A percentile compares a stretch with the other conserved stretches of the same genome.
Evolutionary conservation across 2,888 invertebrate species (phyloP).

Genomic region (Heteromyza rotundicornis): DNA sequence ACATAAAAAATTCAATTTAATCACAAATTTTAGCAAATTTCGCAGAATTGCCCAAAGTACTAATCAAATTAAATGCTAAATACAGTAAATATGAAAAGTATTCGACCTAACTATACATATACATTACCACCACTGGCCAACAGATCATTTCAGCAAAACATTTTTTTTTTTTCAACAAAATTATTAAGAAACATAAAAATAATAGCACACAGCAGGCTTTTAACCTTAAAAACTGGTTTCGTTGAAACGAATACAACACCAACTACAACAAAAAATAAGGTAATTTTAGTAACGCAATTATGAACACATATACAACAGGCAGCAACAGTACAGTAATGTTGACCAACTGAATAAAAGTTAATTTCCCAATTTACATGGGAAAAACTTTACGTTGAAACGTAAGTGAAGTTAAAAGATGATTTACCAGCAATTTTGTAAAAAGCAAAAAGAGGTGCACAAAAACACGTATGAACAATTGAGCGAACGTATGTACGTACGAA

Average conservation of each 20-base stretch:
- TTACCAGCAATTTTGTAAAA: background rate
- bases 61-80: too few species aligned
- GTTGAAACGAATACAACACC: background rate
- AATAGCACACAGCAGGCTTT: background rate
- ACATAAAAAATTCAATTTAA: too few species aligned
- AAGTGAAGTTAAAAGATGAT: slow-evolving; percentile 6
- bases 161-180: background rate
- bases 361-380: slow-evolving; percentile 27
- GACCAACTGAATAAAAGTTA: background rate
- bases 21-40: too few species aligned
- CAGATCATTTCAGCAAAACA: too few species aligned
- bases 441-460: slow-evolving; percentile 6
- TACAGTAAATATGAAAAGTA: too few species aligned
- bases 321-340: background rate
- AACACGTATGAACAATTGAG: background rate
- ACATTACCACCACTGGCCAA: too few species aligned
- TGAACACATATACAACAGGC: background rate
- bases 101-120: too few species aligned
- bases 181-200: background rate
- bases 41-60: too few species aligned
- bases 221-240: background rate
- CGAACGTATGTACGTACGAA: too few species aligned
- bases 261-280: background rate
- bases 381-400: slow-evolving; percentile 22
- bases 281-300: slow-evolving; percentile 2